Conservation (phyloP, 2,113 vertebrate genomes). For the Seriola aureovittata region DNA sequence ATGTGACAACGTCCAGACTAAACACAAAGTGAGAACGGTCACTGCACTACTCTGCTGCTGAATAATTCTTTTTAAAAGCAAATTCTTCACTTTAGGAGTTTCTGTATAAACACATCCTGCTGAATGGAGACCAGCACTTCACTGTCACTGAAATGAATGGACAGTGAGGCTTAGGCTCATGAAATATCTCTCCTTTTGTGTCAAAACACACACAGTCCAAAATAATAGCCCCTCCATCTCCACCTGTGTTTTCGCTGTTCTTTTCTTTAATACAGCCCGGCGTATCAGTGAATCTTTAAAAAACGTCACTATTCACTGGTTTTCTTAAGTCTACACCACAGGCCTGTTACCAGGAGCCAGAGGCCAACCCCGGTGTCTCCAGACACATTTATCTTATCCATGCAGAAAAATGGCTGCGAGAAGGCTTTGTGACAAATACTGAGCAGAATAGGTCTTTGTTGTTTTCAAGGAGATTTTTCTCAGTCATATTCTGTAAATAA, state of each 20-base stretch:
- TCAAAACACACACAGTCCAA: slow-evolving; percentile 52
- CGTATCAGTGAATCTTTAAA: neutral
- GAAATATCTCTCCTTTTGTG: slow-evolving; percentile 53
- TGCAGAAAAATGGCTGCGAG: slow-evolving; percentile 17
- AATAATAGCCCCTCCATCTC: slow-evolving; percentile 22
- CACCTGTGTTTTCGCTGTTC: slow-evolving; percentile 55
- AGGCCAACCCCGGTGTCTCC: slow-evolving; percentile 43
- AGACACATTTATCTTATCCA: slow-evolving; percentile 24
- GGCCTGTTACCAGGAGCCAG: slow-evolving; percentile 43
- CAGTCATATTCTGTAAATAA: slow-evolving; percentile 34
- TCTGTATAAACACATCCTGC: slow-evolving; percentile 58
- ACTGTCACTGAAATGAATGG: slow-evolving; percentile 48
- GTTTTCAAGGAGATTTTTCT: slow-evolving; percentile 35
- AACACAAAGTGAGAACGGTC: slow-evolving; percentile 33
- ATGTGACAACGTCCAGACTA: slow-evolving; percentile 40
- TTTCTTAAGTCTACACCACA: slow-evolving; percentile 13
- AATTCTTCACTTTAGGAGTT: slow-evolving; percentile 34
- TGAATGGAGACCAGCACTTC: slow-evolving; percentile 17
- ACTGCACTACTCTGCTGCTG: slow-evolving; percentile 11
- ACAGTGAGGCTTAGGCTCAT: slow-evolving; percentile 24
- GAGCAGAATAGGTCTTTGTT: slow-evolving; percentile 29
- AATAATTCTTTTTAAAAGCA: slow-evolving; percentile 34
- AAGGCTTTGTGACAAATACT: slow-evolving; percentile 41
- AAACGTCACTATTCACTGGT: slow-evolving; percentile 6
- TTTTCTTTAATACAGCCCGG: slow-evolving; percentile 12